Evolutionary conservation across 2,888 invertebrate genomes (phyloP).

Genomic region (Itoplectis maculator): DNA sequence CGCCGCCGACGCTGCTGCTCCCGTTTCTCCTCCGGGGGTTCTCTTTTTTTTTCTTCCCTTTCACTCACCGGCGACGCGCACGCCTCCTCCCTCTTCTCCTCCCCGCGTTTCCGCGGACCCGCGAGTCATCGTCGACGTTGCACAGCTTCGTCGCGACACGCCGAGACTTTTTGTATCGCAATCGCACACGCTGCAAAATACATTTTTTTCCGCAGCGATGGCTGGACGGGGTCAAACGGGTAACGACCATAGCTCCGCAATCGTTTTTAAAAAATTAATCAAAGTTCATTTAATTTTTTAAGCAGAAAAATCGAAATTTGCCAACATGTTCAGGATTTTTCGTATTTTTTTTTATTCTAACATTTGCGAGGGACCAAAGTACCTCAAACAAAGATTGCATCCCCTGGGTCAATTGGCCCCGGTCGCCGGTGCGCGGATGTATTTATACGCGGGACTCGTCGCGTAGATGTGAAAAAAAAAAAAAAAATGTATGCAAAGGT

Average conservation of each 20-base stretch:
- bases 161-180: slow-evolving; percentile 14
- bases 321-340: neutral
- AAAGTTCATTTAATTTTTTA: too few relatives aligned
- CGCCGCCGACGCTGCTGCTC: neutral
- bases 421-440: neutral
- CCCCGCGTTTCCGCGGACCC: neutral
- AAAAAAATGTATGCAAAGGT: slow-evolving; percentile 53
- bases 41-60: slow-evolving; percentile 31
- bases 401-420: neutral
- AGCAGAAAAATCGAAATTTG: neutral
- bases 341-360: neutral
- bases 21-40: slow-evolving; percentile 2
- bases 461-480: too few relatives aligned
- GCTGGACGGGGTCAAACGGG: neutral
- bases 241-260: too few relatives aligned
- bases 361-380: neutral
- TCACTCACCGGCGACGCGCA: neutral
- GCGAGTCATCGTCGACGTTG: slow-evolving; percentile 35
- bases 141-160: slow-evolving; percentile 33
- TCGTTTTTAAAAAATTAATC: too few relatives aligned
- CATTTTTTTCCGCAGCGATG: neutral
- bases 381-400: neutral
- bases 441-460: slow-evolving; percentile 37
- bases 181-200: neutral
- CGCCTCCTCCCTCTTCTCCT: neutral